Evolutionary conservation across 2,797 vertebrate species (phyloP), one percentile per base, ranked within the genome.

Genomic region (Helarctos malayanus): DNA sequence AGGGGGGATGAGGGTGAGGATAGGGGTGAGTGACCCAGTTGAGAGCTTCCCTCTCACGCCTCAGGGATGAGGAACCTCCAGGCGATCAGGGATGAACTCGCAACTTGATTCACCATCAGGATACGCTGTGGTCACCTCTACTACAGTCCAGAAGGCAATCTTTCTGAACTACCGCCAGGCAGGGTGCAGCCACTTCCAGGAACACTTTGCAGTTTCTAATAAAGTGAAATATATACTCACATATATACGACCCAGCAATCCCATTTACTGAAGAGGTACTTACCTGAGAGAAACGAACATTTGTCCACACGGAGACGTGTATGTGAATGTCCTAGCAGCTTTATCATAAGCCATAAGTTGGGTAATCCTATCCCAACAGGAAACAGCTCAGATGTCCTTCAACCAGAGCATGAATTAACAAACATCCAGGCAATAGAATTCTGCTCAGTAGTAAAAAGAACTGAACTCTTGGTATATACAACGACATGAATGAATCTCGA

Each of bases 201-300:
- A 89, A 71, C 21, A 52, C 32, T 61, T 68, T 65, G 29, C 32
- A 71, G 10, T 49, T 69, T 97, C 92, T 89, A 87, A 78, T n/a
- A 59, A 91, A 93, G 82, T 85, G 21, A 89, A 91, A 59, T 32
- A 56, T 23, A 35, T 6, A 29, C 9, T 94, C 83, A 52, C 23
- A 41, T 41, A 41, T n/a, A 14, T 25, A 19, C 18, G 47, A 87
- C 25, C 56, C 47, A 69, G 18, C n/a, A 49, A 25, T 47, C 47
- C 47, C 76, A 16, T 71, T 56, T 86, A 47, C 86, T 45, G 32
- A 54, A 41, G 63, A 57, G 52, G 11, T 86, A 52, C 80, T 71
- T 54, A 68, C 57, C 12, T 16, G 38, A 61, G 61, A 91, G 49
- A 63, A 75, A 81, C 29, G 38, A 94, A 59, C 47, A 52, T 82